phyloP scores from a whole-genome alignment of 2,797 vertebrate species.

The Arctocebus calabarensis region DNA sequence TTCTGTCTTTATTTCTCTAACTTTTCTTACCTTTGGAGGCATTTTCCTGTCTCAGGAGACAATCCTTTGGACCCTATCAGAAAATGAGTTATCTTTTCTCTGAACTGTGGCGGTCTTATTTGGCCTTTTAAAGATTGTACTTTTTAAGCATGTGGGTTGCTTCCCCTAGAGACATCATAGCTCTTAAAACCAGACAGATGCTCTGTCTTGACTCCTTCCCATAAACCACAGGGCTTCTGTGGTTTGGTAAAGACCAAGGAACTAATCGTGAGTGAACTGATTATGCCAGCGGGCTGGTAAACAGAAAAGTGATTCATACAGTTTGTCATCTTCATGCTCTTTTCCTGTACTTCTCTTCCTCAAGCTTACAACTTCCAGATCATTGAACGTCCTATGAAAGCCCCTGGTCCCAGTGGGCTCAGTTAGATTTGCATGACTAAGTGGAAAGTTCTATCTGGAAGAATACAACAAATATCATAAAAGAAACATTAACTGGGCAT shows the following conservation, averaged over 20 bases:
- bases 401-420: neutral
- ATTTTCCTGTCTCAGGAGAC: neutral
- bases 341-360: neutral
- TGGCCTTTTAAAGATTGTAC: neutral
- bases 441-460: neutral
- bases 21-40: neutral
- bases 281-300: neutral
- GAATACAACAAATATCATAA: neutral
- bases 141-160: neutral
- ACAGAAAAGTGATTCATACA: neutral
- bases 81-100: neutral
- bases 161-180: neutral
- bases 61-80: neutral
- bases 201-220: neutral
- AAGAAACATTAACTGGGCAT: neutral
- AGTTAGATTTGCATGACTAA: neutral
- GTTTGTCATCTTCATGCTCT: neutral
- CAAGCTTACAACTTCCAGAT: neutral
- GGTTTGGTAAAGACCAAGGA: neutral
- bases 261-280: neutral
- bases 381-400: neutral
- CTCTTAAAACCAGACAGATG: neutral
- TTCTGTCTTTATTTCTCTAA: neutral
- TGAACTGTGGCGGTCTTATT: neutral
- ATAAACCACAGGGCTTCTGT: neutral